Base-by-base conservation (phyloP, 1,140 invertebrate species). In the Druon quercuslanigerum region DNA sequence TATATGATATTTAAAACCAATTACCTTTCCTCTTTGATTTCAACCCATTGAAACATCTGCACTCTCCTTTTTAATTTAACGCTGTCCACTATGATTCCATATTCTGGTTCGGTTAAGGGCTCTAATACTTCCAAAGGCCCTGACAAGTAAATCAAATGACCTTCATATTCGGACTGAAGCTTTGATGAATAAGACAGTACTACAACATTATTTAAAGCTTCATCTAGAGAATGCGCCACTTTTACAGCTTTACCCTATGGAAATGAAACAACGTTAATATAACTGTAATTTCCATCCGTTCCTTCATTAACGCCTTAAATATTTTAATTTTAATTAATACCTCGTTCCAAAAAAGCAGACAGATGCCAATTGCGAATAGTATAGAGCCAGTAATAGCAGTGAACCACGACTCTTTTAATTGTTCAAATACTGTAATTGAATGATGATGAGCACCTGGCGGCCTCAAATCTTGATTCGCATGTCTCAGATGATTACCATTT, bases 11-110 rank as follows among this genome's bases (percentile, higher is more conserved):
- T 70, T 79, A 77, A 72, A 76, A 83, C 83, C 83, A 87, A 94
- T 93, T 89, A 92, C 87, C 93, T 91, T 83, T 97, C 95, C 86
- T 91, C 90, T 79, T 91, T 89, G n/a, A 91, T 88, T 82, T 98
- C 96, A 60, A 97, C 93, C 97, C 97, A 98, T 87, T 98, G 97
- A 87, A 95, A 98, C 96, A 98, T 97, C 89, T 98, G 96, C 0
- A 96, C 96, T 79, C 94, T 92, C 66, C 95, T 93, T 80, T 94
- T 94, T 25, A 96, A 87, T 83, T 95, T 96, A 0, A 96, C 94
- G 19, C 95, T 94, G 73, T 94, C 92, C 8, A 97, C 93, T 83
- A 95, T 94, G 56, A 97, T 94, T 72, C 95, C 95, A 87, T 97
- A 97, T 77, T 95, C 94, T 17, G 94, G 94, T 88, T 97, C 96